Evolutionary conservation across 2,797 vertebrate genomes (phyloP), one percentile per base, ranked within the genome.

Genomic region (Poeciliopsis turneri): DNA sequence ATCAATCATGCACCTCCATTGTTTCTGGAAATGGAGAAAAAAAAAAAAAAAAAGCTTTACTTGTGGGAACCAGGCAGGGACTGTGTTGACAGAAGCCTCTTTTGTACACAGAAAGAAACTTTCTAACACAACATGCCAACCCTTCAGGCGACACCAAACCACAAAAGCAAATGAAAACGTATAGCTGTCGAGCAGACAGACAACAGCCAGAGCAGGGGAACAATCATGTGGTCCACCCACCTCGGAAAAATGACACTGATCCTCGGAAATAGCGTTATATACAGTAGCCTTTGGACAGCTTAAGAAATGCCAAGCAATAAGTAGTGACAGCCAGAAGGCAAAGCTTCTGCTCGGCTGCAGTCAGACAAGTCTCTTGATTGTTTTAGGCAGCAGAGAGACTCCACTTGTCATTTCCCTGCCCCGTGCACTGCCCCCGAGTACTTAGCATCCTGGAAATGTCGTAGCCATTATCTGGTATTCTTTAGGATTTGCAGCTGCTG

Each of bases 351-450:
- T 72, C 71, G 74, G 74, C 79, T 83, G 75, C 86, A 80, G 86
- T 73, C 76, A 80, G 80, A 87, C 78, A 76, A 84, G 80, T 76
- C 71, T 77, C 76, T 79, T 83, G 75, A 87, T 87, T 87, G 84
- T 84, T 82, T 82, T 36, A 87, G 80, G 86, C 87, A 85, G 78
- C 69, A 64, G 78, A 87, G 79, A 82, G 79, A 81, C 77, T 76
- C 57, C 72, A 84, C 74, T 10, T 87, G 86, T 85, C 82, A 88
- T 85, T 86, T 75, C 33, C 82, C 72, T 84, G 89, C 82, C 84
- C 82, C 2, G 64, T 74, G 76, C 71, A 16, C 78, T 82, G 86
- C 64, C 88, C 88, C 86, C 77, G 66, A 82, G 77, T 85, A 87
- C 80, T 87, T 76, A 82, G 78, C 88, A 78, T 84, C 76, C 79